phyloP scores from a whole-genome alignment of 2,888 invertebrate species.

The Agrotis clavis region DNA sequence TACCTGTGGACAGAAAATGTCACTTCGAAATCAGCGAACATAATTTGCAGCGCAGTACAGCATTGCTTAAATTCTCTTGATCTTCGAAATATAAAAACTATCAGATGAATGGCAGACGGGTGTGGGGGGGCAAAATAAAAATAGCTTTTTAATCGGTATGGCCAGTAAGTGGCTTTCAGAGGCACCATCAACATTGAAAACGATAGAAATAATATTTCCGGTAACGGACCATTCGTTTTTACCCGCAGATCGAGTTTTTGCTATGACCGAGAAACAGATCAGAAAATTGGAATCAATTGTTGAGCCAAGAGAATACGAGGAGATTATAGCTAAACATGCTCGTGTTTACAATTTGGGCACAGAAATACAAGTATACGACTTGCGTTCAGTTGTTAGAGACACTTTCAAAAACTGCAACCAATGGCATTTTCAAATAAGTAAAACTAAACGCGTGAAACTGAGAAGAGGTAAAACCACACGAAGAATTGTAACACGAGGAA shows the following conservation, averaged over 20 bases:
- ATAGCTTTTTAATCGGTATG: conserved; percentile 43
- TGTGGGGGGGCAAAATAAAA: conserved; percentile 55
- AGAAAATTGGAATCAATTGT: conserved; percentile 32
- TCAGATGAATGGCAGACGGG: conserved; percentile 51
- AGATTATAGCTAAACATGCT: conserved; percentile 22
- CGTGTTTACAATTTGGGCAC: conserved; percentile 25
- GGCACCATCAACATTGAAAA: conserved; percentile 16
- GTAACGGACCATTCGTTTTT: conserved; percentile 44
- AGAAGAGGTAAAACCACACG: too few species aligned
- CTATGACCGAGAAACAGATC: conserved; percentile 41
- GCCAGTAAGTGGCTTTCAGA: conserved; percentile 17
- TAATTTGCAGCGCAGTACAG: too few species aligned
- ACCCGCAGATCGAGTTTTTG: conserved; percentile 43
- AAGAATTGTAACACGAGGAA: too few species aligned
- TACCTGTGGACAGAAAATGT: too few species aligned
- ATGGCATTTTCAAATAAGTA: too few species aligned
- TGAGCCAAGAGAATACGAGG: conserved; percentile 19
- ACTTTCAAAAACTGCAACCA: too few species aligned
- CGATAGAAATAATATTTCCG: conserved; percentile 41
- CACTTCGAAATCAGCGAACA: too few species aligned
- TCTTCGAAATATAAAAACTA: too few species aligned
- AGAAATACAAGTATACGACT: too few species aligned
- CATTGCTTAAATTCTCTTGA: too few species aligned
- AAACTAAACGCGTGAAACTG: too few species aligned
- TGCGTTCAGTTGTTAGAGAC: too few species aligned